Evolutionary conservation across 2,888 invertebrate species (phyloP), one percentile per base, ranked within the genome.

Genomic region (Plagiodera versicolora): DNA sequence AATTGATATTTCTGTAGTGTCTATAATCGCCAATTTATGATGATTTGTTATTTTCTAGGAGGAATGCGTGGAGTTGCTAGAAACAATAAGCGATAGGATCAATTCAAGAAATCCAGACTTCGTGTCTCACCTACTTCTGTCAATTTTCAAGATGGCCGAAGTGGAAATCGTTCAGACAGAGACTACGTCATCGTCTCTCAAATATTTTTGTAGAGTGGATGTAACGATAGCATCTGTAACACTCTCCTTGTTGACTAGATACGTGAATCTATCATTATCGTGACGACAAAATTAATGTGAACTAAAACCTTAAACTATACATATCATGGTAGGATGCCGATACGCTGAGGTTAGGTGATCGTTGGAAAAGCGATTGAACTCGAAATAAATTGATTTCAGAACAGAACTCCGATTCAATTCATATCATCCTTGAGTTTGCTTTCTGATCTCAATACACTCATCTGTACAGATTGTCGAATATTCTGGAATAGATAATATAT

Each of bases 91-190:
- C 77, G 87, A 90, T 65, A 89, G 92, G 75, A 93, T 95, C 77
- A 94, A 94, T 82, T 86, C 89, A 50, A 89, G 91, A 74, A 89
- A 92, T 79, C 89, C 91, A 68, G 91, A 93, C 75, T 89, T 94
- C 69, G 90, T 91, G 75, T 92, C 93, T 52, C 93, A 94, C 79
- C 87, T 92, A 63, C 85, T 94, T 35, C 85, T 94, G 60, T 94
- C 94, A 70, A 93, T 94, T 79, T 92, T 94, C 83, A 94, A 94
- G 83, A 91, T 94, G 84, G 94, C 94, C 56, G 94, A 94, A 83
- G 93, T 94, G 56, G 93, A 94, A 80, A 90, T 93, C 54, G 88
- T 92, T 67, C 88, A 92, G 80, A 90, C 92, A 19, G 87, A 89
- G 30, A 83, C 86, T 2, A 86, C 85, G 75, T 86, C 86, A 46